phyloP scores from a whole-genome alignment of 1,140 invertebrate genomes.

The Drosophila orosa region DNA sequence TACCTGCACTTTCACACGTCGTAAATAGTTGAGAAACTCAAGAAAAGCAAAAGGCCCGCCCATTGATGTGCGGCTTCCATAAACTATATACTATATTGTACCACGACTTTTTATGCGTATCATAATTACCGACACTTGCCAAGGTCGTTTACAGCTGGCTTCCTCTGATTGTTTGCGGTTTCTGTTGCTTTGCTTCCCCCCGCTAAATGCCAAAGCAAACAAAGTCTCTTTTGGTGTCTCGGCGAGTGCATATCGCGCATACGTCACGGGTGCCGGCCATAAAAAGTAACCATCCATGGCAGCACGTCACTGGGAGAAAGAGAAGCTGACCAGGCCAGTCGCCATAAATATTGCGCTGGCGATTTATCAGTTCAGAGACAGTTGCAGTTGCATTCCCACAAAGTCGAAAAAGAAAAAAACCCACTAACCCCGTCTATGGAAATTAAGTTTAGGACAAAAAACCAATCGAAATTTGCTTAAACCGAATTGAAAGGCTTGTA shows the following conservation, averaged over 20 bases:
- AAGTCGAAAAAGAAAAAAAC: neutral
- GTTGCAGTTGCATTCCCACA: slow-evolving; percentile 39
- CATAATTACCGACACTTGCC: slow-evolving; percentile 38
- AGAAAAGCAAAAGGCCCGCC: neutral
- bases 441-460: slow-evolving; percentile 9
- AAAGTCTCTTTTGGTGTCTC: slow-evolving; percentile 11
- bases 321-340: slow-evolving; percentile 15
- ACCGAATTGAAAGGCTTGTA: neutral
- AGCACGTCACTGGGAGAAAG: slow-evolving; percentile 26
- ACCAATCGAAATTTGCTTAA: neutral
- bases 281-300: slow-evolving; percentile 60
- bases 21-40: neutral
- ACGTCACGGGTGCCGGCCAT: slow-evolving; percentile 65
- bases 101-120: slow-evolving; percentile 21
- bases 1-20: slow-evolving; percentile 1
- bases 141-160: slow-evolving; percentile 42
- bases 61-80: slow-evolving; percentile 24
- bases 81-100: slow-evolving; percentile 24
- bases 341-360: slow-evolving; percentile 61
- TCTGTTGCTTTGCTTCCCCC: neutral
- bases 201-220: slow-evolving; percentile 36
- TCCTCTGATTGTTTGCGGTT: slow-evolving; percentile 32
- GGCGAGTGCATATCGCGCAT: slow-evolving; percentile 58
- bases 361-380: slow-evolving; percentile 70
- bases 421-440: neutral